Base-by-base conservation (phyloP, 1,140 invertebrate species). In the Halesus radiatus region DNA sequence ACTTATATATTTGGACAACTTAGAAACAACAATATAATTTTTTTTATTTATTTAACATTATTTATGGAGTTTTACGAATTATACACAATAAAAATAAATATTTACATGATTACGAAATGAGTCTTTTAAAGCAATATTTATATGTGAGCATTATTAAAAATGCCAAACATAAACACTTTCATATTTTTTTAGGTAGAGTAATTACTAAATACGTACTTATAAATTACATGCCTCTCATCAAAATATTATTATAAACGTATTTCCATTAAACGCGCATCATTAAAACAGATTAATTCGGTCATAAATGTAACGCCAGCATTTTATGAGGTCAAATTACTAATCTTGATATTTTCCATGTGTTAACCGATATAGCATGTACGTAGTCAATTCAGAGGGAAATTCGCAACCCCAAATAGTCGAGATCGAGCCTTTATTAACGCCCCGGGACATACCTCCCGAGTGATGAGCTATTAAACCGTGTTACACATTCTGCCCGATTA, bases 261-360 rank as follows among this genome's bases (percentile, higher is more conserved):
- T n/a, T n/a, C 54, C 8, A 58, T 58, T 22, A 58, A 20, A 10
- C 8, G 54, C n/a, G 10, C 6, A 58, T 20, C 16, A 58, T n/a
- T 58, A 22, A 58, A 58, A 58, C 13, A 20, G 54, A 58, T 20
- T 7, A 58, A 58, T 58, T 10, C 20, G 54, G 22, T 58, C 54
- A 58, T 58, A n/a, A 18, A 20, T 58, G 54, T 58, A 58, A 58
- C 22, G 22, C n/a, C 22, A 20, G n/a, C 15, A 58, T 20, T n/a
- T 58, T 58, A 18, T 58, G 16, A n/a, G 20, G 20, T 58, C 54
- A 58, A 22, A 58, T 58, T 32, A 32, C 32, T n/a, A 20, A 60
- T 60, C 56, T 60, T 60, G 18, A 56, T 56, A 20, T 45, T 56
- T 56, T 56, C 18, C 56, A 60, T 60, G 18, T 18, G 20, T 60